Evolutionary conservation across 2,888 invertebrate species (phyloP).

Genomic region (Cremastinae sp.): DNA sequence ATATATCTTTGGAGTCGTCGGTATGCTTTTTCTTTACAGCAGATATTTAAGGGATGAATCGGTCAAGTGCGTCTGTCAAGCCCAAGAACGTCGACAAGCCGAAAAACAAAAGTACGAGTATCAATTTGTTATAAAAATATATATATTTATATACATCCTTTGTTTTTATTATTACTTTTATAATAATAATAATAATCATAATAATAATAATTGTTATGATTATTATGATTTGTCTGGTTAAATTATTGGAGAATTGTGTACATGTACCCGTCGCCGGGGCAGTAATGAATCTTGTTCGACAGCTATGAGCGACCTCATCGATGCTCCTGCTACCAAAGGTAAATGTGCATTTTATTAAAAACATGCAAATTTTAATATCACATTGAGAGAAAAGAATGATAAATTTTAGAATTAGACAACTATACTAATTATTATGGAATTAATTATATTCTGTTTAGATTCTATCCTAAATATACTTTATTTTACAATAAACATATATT

Average conservation of each 20-base stretch:
- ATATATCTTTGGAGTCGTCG: slow-evolving; percentile 73
- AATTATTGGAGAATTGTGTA: slow-evolving; percentile 61
- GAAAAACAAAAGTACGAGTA: slow-evolving; percentile 60
- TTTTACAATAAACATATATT: too few species aligned
- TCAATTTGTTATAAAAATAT: too few species aligned
- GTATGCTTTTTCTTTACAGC: slow-evolving; percentile 72
- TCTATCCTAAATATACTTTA: too few species aligned
- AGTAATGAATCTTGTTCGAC: slow-evolving; percentile 67
- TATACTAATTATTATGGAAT: too few species aligned
- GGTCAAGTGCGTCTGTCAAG: slow-evolving; percentile 58
- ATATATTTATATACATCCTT: too few species aligned
- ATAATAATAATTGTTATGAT: too few species aligned
- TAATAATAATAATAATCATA: too few species aligned
- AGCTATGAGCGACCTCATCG: slow-evolving; percentile 69
- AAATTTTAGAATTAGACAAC: too few species aligned
- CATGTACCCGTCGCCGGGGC: slow-evolving; percentile 63
- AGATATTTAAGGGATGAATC: slow-evolving; percentile 70
- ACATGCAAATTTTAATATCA: too few species aligned
- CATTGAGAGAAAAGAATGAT: too few species aligned
- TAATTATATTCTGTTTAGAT: too few species aligned
- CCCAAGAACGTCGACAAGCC: slow-evolving; percentile 57
- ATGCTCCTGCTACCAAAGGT: slow-evolving; percentile 69
- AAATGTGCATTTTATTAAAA: slow-evolving; percentile 44
- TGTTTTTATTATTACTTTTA: too few species aligned
- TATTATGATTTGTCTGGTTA: neutral